Base-by-base conservation (phyloP, 1,140 invertebrate species). In the Drosophila obscura region DNA sequence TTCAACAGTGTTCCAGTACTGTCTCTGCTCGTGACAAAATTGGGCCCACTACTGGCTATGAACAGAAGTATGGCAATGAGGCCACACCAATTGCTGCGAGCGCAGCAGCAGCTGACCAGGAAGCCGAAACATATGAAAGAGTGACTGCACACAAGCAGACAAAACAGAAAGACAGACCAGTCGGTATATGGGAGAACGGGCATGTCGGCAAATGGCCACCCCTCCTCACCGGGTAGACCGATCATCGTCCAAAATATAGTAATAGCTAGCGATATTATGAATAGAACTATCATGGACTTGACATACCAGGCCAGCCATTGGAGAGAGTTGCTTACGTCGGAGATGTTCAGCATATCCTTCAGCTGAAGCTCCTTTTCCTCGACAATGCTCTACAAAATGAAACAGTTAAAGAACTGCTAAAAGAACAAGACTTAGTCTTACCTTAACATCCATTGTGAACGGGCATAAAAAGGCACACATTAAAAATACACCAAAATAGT, bases 241-340 rank as follows among this genome's bases (percentile, higher is more conserved):
- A 24, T 24, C 2, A 58, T 11, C 89, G 81, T 51, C 26, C 26
- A 51, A 2, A 13, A 0, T 35, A 94, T 84, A 4, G 93, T 93
- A 66, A 94, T 93, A 19, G 94, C 68, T 39, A 93, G 79, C 7
- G 93, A 91, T n/a, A 94, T 94, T 56, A 96, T 93, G 2, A 94
- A 58, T 2, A 96, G 90, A 69, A 96, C 95, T 6, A 95, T 85
- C 68, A 96, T 94, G 50, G 95, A 94, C 81, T 96, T 95, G 22
- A 95, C 91, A 81, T 96, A 97, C 96, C 96, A 97, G 4, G 96
- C 95, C 6, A 93, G 80, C 96, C 96, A 97, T 80, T 97, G 96
- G 22, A 97, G 78, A 94, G 95, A 96, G 71, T 94, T 95, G 9
- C 94, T 94, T 13, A 97, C 87, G 7, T 96, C 96, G 96, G 97